Evolutionary conservation across 2,888 invertebrate genomes (phyloP).

Genomic region (Bugulina stolonifera): DNA sequence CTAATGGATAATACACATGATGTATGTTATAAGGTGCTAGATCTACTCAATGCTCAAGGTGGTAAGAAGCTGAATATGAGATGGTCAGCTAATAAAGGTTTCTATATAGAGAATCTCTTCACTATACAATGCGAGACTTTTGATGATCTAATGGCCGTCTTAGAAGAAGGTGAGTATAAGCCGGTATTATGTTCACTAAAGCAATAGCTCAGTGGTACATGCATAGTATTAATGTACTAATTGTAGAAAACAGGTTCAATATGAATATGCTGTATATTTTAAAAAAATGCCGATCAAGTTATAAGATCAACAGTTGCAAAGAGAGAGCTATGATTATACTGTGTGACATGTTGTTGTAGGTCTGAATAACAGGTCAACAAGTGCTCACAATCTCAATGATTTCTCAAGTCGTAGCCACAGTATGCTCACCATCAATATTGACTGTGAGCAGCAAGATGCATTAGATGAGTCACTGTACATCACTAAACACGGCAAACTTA

Average conservation of each 20-base stretch:
- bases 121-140: slow-evolving; percentile 87
- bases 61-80: slow-evolving; percentile 75
- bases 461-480: slow-evolving; percentile 67
- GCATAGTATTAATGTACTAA: no score
- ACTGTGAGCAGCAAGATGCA: slow-evolving; percentile 62
- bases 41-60: slow-evolving; percentile 78
- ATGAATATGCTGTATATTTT: no score
- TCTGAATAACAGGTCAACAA: slow-evolving; percentile 80
- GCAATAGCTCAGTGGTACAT: no score
- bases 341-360: slow-evolving; percentile 64
- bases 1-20: no score
- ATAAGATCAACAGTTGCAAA: no score
- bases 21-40: no score
- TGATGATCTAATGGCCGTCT: slow-evolving; percentile 83
- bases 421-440: slow-evolving; percentile 80
- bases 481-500: slow-evolving; percentile 85
- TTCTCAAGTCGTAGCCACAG: slow-evolving; percentile 88
- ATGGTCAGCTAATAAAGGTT: slow-evolving; percentile 83
- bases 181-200: no score
- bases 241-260: no score
- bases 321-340: no score
- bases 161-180: slow-evolving; percentile 76
- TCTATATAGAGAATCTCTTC: slow-evolving; percentile 93
- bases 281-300: no score
- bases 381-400: slow-evolving; percentile 86